Conservation (phyloP, 2,113 vertebrate species). For the Naja naja region DNA sequence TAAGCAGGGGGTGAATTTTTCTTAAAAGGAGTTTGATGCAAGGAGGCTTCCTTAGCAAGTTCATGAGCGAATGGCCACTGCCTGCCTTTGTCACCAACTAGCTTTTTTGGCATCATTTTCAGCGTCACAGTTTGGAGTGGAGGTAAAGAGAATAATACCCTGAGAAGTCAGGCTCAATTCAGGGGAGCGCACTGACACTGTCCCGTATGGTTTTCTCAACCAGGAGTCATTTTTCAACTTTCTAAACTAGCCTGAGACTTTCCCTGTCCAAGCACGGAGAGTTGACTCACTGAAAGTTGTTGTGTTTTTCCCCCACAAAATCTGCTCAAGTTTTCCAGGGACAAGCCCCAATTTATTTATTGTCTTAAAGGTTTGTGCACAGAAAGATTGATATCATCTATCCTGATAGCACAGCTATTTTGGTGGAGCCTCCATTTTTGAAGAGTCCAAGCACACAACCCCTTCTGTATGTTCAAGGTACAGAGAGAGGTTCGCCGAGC, state of each 20-base stretch:
- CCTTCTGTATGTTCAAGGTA: background rate
- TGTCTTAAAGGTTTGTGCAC: background rate
- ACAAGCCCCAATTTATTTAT: background rate
- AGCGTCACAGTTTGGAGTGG: background rate
- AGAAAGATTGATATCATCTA: background rate
- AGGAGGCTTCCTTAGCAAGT: background rate
- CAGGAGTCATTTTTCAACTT: background rate
- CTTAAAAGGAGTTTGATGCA: background rate
- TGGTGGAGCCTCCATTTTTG: background rate
- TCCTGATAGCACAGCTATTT: background rate
- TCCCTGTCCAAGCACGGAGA: background rate
- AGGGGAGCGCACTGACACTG: background rate
- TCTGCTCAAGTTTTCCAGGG: background rate
- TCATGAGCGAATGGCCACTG: background rate
- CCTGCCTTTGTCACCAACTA: background rate
- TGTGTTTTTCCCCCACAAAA: background rate
- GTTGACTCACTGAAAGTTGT: background rate
- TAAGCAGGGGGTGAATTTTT: background rate
- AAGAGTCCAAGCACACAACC: background rate
- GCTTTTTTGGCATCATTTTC: background rate
- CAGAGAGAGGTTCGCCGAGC: background rate
- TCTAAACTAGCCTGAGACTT: background rate
- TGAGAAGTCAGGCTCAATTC: background rate
- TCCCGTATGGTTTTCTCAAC: background rate
- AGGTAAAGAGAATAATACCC: background rate